These are phyloP conservation scores for Drosophila orosa DNA, from an alignment of 1,140 invertebrate species.

Conservation along the genomic window DNA sequence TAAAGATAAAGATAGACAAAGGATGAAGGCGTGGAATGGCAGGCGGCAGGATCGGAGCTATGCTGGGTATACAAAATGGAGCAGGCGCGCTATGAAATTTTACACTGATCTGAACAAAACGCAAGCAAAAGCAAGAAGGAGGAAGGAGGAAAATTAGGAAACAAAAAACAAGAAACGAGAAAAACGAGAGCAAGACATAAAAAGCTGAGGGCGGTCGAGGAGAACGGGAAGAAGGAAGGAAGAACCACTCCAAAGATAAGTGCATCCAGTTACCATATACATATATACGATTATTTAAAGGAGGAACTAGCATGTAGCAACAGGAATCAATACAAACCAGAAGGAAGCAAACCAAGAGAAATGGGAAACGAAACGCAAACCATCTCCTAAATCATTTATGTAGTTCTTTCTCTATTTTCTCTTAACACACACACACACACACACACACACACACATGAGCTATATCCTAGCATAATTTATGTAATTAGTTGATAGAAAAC, in stretches of 20 bases:
- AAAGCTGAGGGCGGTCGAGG: slow-evolving; percentile 20
- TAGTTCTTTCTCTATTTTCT: slow-evolving; percentile 52
- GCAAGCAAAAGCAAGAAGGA: too few species aligned
- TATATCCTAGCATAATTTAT: slow-evolving; percentile 63
- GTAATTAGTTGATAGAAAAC: slow-evolving; percentile 48
- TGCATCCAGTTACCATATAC: slow-evolving; percentile 67
- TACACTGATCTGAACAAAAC: slow-evolving; percentile 61
- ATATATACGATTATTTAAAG: slow-evolving; percentile 49
- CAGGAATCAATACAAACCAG: slow-evolving; percentile 5
- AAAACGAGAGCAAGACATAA: slow-evolving; percentile 11
- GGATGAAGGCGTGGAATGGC: slow-evolving; percentile 14
- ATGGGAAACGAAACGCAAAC: slow-evolving; percentile 29
- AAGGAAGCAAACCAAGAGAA: slow-evolving; percentile 29
- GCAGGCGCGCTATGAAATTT: slow-evolving; percentile 63
- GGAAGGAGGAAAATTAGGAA: slow-evolving; percentile 18
- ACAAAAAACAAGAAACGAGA: slow-evolving; percentile 11
- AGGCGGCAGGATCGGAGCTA: slow-evolving; percentile 27
- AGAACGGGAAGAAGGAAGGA: slow-evolving; percentile 13
- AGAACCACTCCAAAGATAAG: slow-evolving; percentile 71
- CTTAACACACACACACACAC: slow-evolving; percentile 29
- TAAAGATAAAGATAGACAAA: slow-evolving; percentile 8
- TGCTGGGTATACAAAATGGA: slow-evolving; percentile 16
- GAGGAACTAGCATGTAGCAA: slow-evolving; percentile 35
- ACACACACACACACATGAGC: slow-evolving; percentile 39
- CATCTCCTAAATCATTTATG: slow-evolving; percentile 51